A percentile compares a stretch with the other conserved stretches of the same genome.
Conservation (phyloP, 2,888 invertebrate genomes). For the Osmoderma eremita region DNA sequence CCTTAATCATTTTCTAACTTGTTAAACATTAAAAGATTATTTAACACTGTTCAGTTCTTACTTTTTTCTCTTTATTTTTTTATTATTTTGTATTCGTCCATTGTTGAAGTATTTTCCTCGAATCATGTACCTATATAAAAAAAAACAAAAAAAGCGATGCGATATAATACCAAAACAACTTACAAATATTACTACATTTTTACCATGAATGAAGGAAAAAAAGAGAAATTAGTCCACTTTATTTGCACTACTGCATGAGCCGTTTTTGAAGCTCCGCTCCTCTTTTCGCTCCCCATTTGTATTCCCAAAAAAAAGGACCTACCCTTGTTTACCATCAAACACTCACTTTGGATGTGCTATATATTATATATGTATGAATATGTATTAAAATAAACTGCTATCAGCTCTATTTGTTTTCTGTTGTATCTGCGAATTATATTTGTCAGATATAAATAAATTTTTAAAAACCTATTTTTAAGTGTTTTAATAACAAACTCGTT, state of each 20-base stretch:
- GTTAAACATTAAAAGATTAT: constrained; percentile 63
- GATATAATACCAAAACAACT: no score
- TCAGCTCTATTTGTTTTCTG: constrained; percentile 66
- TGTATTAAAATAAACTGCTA: constrained; percentile 66
- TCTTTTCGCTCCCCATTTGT: constrained; percentile 48
- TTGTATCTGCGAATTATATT: constrained; percentile 65
- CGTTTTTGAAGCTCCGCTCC: constrained; percentile 53
- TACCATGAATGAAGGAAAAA: constrained; percentile 47
- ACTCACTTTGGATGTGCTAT: constrained; percentile 66
- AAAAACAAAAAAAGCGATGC: no score
- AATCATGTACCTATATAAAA: constrained; percentile 53
- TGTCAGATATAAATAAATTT: constrained; percentile 65
- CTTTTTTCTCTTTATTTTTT: constrained; percentile 53
- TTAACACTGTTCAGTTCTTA: constrained; percentile 62
- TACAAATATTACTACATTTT: constrained; percentile 46
- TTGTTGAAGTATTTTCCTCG: constrained; percentile 55
- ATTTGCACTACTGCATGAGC: constrained; percentile 63
- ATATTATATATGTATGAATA: constrained; percentile 66
- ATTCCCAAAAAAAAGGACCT: constrained; percentile 46
- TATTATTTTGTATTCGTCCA: constrained; percentile 58
- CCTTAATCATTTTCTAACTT: constrained; percentile 61
- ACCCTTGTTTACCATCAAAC: constrained; percentile 62
- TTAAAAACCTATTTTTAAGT: constrained; percentile 55
- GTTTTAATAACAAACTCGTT: no score
- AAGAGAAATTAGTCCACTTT: constrained; percentile 59